Conservation (phyloP, 2,797 vertebrate species). For the Microchirus variegatus region DNA sequence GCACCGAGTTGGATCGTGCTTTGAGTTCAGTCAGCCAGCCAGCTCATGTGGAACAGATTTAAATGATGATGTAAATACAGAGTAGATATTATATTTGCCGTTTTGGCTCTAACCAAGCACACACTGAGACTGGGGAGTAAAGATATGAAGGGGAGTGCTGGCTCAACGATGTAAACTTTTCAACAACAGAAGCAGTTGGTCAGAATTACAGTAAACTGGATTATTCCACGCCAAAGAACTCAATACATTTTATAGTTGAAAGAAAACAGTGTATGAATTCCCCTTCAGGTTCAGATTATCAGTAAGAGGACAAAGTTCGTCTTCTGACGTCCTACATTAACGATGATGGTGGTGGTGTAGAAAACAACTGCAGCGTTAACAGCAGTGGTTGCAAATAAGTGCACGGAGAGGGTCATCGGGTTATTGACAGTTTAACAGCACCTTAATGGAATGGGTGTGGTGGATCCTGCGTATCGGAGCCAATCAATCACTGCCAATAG, state of each 20-base stretch:
- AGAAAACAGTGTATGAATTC: background rate
- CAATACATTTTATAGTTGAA: too few species aligned
- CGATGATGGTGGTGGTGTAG: too few species aligned
- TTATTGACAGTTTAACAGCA: background rate
- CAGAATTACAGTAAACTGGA: background rate
- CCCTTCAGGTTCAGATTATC: too few species aligned
- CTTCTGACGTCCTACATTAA: too few species aligned
- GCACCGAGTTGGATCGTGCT: slow-evolving; percentile 7
- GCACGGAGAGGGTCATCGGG: background rate
- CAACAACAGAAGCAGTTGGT: background rate
- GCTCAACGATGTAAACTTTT: slow-evolving; percentile 2
- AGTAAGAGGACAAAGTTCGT: too few species aligned
- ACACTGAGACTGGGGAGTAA: background rate
- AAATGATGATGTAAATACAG: slow-evolving; percentile 26
- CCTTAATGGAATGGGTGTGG: slow-evolving; percentile 1
- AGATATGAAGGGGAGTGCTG: slow-evolving; percentile 26
- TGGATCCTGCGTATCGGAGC: background rate
- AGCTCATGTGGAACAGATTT: slow-evolving; percentile 19
- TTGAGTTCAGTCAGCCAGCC: slow-evolving; percentile 12
- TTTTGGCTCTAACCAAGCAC: slow-evolving; percentile 17
- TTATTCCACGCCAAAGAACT: background rate
- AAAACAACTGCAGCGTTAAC: too few species aligned
- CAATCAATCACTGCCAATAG: background rate
- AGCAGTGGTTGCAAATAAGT: background rate
- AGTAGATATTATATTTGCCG: slow-evolving; percentile 13